Evolutionary conservation across 2,888 invertebrate species (phyloP).

Genomic region (Tanytarsus gracilentus): DNA sequence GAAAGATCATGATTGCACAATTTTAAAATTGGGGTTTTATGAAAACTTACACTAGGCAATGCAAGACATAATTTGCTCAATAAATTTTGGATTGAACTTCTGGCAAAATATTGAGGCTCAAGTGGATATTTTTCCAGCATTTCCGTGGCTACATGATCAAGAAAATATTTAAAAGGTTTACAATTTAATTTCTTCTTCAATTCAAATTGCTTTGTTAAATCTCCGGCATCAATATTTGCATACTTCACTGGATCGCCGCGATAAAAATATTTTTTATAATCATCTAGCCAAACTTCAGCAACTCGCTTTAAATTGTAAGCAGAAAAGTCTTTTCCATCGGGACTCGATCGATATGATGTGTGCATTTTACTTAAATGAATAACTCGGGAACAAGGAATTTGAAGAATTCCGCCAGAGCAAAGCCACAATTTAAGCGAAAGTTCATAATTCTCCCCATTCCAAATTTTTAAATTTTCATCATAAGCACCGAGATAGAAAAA

Average conservation of each 20-base stretch:
- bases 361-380: slow-evolving; percentile 30
- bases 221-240: slow-evolving; percentile 2
- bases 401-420: slow-evolving; percentile 73
- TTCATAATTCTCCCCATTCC: slow-evolving; percentile 79
- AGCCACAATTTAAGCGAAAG: slow-evolving; percentile 98
- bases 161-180: slow-evolving; percentile 15
- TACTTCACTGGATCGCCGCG: neutral
- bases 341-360: slow-evolving; percentile 86
- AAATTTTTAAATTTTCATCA: slow-evolving; percentile 54
- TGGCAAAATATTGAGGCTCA: too few relatives aligned
- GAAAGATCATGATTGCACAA: neutral
- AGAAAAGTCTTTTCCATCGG: neutral
- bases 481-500: slow-evolving; percentile 97
- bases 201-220: neutral
- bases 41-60: neutral
- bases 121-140: neutral
- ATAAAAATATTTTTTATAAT: slow-evolving; percentile 11
- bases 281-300: slow-evolving; percentile 59
- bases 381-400: slow-evolving; percentile 89
- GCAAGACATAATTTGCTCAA: neutral
- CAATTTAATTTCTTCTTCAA: neutral
- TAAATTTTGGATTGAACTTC: too few relatives aligned
- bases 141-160: slow-evolving; percentile 2
- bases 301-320: slow-evolving; percentile 79
- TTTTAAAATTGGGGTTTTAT: neutral